Evolutionary conservation across 2,113 vertebrate genomes (phyloP).

Genomic region (Pseudorectes ferrugineus): DNA sequence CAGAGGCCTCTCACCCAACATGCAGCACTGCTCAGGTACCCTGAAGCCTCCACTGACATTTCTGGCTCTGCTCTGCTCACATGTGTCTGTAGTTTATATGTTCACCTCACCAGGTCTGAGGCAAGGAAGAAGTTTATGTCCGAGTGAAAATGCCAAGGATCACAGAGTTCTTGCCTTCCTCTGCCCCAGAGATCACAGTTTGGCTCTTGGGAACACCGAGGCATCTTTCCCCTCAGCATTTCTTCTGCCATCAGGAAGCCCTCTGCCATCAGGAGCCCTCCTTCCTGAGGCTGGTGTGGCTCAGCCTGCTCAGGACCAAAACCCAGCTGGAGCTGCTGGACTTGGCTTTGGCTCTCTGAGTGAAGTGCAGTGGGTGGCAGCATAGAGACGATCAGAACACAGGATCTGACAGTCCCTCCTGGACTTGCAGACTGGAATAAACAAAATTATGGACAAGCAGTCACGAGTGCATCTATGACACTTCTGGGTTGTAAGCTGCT

Average conservation of each 20-base stretch:
- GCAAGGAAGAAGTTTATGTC: neutral
- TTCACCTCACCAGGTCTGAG: neutral
- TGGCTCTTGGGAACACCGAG: neutral
- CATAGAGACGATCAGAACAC: neutral
- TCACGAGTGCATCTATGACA: neutral
- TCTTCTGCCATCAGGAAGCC: neutral
- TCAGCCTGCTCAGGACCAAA: neutral
- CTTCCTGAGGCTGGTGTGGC: neutral
- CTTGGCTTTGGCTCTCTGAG: neutral
- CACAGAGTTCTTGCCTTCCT: neutral
- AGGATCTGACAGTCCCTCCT: constrained; percentile 26
- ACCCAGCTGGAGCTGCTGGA: neutral
- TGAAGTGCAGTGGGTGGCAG: neutral
- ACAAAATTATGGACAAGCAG: neutral
- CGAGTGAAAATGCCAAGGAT: neutral
- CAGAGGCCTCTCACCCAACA: neutral
- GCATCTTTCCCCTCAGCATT: neutral
- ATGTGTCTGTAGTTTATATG: rapidly evolving
- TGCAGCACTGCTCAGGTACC: neutral
- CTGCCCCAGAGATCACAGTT: neutral
- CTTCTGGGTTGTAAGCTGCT: neutral
- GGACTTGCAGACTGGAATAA: constrained; percentile 10
- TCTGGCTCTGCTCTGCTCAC: neutral
- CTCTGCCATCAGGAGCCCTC: neutral
- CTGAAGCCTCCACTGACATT: rapidly evolving